Evolutionary conservation across 2,113 vertebrate species (phyloP).

Genomic region (Cryptomyrus ogoouensis): DNA sequence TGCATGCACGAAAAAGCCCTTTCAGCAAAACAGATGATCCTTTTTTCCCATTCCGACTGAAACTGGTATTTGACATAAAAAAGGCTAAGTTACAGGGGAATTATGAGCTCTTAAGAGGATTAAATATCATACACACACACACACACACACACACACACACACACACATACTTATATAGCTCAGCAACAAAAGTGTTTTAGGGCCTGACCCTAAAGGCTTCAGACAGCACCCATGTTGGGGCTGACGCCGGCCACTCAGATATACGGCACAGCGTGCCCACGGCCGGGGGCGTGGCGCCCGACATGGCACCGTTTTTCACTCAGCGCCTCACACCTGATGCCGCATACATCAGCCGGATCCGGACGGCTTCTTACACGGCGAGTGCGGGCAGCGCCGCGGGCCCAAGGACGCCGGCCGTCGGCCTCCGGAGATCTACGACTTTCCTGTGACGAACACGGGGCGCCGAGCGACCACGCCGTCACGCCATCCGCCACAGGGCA

Average conservation of each 20-base stretch:
- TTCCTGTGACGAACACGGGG: slow-evolving; percentile 47
- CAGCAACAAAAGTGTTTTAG: background rate
- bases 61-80: background rate
- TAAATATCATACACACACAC: background rate
- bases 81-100: background rate
- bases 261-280: background rate
- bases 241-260: background rate
- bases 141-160: background rate
- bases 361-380: slow-evolving; percentile 39
- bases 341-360: slow-evolving; percentile 50
- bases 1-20: background rate
- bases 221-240: background rate
- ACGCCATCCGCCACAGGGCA: background rate
- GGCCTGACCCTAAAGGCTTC: background rate
- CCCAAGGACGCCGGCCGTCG: slow-evolving; percentile 36
- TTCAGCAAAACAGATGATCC: background rate
- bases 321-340: slow-evolving; percentile 44
- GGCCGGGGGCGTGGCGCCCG: too few relatives aligned
- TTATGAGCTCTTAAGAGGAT: background rate
- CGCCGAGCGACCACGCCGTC: background rate
- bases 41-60: background rate
- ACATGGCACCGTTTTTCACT: background rate
- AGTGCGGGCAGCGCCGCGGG: slow-evolving; percentile 37
- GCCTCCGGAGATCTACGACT: slow-evolving; percentile 45
- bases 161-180: background rate